Evolutionary conservation across 2,113 vertebrate genomes (phyloP).

Genomic region (Donacobius atricapilla): DNA sequence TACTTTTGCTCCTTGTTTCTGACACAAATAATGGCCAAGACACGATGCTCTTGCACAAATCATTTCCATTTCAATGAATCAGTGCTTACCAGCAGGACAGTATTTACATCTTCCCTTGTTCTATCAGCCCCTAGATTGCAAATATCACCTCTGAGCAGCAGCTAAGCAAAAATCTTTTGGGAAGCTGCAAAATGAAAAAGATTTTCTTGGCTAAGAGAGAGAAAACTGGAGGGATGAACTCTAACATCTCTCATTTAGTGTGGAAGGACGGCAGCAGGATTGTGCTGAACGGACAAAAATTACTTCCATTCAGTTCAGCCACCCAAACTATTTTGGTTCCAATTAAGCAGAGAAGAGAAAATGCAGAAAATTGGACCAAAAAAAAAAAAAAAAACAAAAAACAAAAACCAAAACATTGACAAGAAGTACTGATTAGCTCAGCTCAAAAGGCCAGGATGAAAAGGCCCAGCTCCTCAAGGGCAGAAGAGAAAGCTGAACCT

Average conservation of each 20-base stretch:
- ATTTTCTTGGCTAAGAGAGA: neutral
- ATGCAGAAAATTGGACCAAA: neutral
- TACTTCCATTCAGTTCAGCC: neutral
- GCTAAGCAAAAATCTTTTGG: neutral
- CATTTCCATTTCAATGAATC: slow-evolving; percentile 29
- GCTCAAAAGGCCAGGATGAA: neutral
- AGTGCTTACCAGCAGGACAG: neutral
- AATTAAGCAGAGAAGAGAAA: slow-evolving; percentile 4
- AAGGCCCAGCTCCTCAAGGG: neutral
- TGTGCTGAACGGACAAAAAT: slow-evolving; percentile 16
- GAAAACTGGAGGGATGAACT: neutral
- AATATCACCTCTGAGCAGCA: neutral
- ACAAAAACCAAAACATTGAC: too few species aligned
- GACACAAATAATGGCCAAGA: neutral
- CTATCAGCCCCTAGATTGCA: neutral
- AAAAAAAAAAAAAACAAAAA: too few species aligned
- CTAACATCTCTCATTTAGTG: neutral
- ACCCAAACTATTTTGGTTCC: neutral
- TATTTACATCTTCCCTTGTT: slow-evolving; percentile 21
- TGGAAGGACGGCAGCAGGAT: neutral
- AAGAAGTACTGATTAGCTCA: slow-evolving; percentile 5
- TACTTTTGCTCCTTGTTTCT: neutral
- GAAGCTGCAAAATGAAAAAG: neutral
- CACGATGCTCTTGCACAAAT: neutral
- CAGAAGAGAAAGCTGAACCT: neutral